Base-by-base conservation (phyloP, 2,113 vertebrate genomes). In the Hipposideros armiger region DNA sequence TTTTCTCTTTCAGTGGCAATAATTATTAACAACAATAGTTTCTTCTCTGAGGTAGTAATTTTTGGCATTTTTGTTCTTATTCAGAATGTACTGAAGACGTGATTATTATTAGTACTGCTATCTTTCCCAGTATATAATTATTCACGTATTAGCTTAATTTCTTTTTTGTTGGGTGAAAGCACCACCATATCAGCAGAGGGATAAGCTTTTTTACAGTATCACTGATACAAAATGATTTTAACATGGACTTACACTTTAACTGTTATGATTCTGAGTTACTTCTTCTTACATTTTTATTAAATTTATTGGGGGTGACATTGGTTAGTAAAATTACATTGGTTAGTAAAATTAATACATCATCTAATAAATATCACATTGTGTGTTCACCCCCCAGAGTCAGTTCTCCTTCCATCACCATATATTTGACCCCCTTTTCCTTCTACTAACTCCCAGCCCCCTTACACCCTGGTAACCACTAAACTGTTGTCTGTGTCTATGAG, bases 21-120 rank as follows among this genome's bases (percentile, higher is more conserved):
- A 91, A 94, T 95, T 95, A 94, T 81, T 82, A 97, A 89, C 95
- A 69, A 86, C 66, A 62, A 47, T 28, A 47, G 52, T 89, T 90
- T 87, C 87, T 85, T 81, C 86, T 93, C 47, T 7, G 54, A 89
- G 77, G 56, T 80, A 73, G 84, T 95, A 52, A 92, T 97, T 96
- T 95, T 93, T 96, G 96, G 74, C 83, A 87, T 86, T 89, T 97
- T 84, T 15, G 87, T 90, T 95, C 81, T 91, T 96, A 78, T 91
- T 96, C 82, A 67, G 32, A 40, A 66, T 72, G 52, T 52, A 62
- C 92, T 36, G 47, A 90, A 88, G 81, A 82, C 36, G 36, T 36
- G 88, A 64, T 92, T 86, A 67, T 96, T 94, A 36, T 62, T 87
- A 91, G 81, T 16, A 10, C 28, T 0, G 5, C 58, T 73, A 1